phyloP scores from a whole-genome alignment of 2,797 vertebrate genomes.

The Pelobates cultripes region DNA sequence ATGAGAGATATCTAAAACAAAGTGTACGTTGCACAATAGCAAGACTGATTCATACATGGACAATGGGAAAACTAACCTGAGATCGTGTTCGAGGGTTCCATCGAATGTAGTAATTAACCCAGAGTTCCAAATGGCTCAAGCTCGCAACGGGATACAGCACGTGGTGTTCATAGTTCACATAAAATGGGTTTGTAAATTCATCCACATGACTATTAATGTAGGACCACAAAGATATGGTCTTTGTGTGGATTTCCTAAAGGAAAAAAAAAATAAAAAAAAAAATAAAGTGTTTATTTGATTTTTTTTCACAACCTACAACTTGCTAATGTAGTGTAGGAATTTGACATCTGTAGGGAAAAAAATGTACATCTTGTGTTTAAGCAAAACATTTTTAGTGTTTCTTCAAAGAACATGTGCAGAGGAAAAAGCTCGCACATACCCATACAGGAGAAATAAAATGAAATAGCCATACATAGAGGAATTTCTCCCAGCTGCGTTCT shows the following conservation, averaged over 20 bases:
- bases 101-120: constrained; percentile 91
- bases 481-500: neutral
- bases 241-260: constrained; percentile 80
- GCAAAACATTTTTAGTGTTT: too few relatives aligned
- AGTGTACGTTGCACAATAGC: too few relatives aligned
- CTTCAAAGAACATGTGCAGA: too few relatives aligned
- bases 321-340: too few relatives aligned
- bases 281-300: neutral
- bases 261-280: constrained; percentile 1
- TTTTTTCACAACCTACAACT: neutral
- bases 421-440: too few relatives aligned
- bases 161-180: constrained; percentile 89
- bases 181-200: constrained; percentile 96
- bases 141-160: constrained; percentile 91
- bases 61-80: constrained; percentile 76
- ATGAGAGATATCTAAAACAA: too few relatives aligned
- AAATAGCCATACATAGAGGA: neutral
- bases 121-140: constrained; percentile 89
- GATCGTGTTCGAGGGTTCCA: constrained; percentile 96
- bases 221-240: constrained; percentile 91
- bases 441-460: too few relatives aligned
- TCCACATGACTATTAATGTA: constrained; percentile 92
- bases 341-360: too few relatives aligned
- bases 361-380: neutral
- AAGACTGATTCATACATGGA: too few relatives aligned